phyloP scores from a whole-genome alignment of 2,888 invertebrate species.

The Unio pictorum region DNA sequence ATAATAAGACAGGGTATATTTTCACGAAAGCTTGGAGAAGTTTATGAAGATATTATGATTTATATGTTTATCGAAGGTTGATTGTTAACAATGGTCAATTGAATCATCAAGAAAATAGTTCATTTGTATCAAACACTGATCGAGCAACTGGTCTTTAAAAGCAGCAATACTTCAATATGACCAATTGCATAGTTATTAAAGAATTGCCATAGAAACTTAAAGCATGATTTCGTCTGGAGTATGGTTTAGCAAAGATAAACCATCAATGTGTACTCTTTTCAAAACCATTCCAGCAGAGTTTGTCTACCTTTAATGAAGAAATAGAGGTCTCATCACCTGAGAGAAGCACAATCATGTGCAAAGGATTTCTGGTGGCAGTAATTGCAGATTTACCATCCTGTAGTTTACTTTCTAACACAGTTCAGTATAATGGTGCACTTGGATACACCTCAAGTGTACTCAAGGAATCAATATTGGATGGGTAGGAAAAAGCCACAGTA shows the following conservation, averaged over 20 bases:
- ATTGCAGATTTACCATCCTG: conserved; percentile 16
- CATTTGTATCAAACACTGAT: no score
- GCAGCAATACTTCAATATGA: conserved; percentile 14
- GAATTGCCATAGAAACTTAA: conserved; percentile 16
- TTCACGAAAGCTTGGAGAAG: conserved; percentile 4
- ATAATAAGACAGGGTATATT: conserved; percentile 3
- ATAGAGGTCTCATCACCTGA: no score
- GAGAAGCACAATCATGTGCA: not conserved
- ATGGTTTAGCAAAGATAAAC: conserved; percentile 2
- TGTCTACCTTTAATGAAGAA: no score
- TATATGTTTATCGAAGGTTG: no score
- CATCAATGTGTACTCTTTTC: no score
- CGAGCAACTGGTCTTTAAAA: conserved; percentile 16
- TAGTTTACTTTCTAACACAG: conserved; percentile 9
- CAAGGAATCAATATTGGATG: conserved; percentile 8
- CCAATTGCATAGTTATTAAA: conserved; percentile 19
- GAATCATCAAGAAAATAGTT: no score
- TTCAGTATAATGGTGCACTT: conserved; percentile 17
- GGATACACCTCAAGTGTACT: conserved; percentile 12
- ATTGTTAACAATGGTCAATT: no score
- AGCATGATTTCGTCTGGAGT: conserved; percentile 13
- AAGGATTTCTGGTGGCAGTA: conserved; percentile 5
- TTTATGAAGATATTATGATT: conserved; percentile 20
- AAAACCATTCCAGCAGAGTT: no score
- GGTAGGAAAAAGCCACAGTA: conserved; percentile 11